Conservation (phyloP, 2,113 vertebrate genomes). For the Alligator sinensis region DNA sequence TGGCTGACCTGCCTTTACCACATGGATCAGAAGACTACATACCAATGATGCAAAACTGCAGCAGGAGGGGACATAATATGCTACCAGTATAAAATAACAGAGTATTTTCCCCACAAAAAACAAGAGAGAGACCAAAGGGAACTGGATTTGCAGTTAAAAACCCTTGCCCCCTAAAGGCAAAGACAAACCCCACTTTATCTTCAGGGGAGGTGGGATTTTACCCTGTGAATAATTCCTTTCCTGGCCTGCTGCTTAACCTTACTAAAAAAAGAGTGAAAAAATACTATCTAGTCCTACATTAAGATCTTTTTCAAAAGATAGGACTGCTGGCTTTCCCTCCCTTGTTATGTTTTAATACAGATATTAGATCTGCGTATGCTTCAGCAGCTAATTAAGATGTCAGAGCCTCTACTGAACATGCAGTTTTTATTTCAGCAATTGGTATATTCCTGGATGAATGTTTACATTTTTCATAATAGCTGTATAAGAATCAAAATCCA, state of each 20-base stretch:
- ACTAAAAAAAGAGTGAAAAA: background rate
- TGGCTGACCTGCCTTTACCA: background rate
- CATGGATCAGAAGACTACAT: background rate
- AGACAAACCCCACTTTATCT: background rate
- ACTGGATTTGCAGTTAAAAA: background rate
- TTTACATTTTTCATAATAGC: conserved; percentile 26
- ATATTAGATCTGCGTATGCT: background rate
- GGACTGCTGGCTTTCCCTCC: background rate
- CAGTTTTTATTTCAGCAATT: conserved; percentile 29
- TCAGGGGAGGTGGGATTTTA: background rate
- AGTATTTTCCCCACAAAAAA: background rate
- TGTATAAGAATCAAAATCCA: conserved; percentile 25
- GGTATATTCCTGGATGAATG: background rate
- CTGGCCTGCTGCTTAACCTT: background rate
- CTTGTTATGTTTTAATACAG: background rate
- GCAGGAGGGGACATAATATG: background rate
- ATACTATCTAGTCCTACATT: background rate
- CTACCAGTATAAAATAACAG: conserved; percentile 4
- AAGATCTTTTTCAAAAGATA: background rate
- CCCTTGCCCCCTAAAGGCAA: background rate
- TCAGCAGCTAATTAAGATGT: background rate
- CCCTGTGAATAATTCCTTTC: background rate
- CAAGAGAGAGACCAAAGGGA: background rate
- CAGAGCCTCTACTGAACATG: background rate
- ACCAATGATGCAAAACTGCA: background rate